Base-by-base conservation (phyloP, 1,140 invertebrate genomes). In the Drosophila navojoa region DNA sequence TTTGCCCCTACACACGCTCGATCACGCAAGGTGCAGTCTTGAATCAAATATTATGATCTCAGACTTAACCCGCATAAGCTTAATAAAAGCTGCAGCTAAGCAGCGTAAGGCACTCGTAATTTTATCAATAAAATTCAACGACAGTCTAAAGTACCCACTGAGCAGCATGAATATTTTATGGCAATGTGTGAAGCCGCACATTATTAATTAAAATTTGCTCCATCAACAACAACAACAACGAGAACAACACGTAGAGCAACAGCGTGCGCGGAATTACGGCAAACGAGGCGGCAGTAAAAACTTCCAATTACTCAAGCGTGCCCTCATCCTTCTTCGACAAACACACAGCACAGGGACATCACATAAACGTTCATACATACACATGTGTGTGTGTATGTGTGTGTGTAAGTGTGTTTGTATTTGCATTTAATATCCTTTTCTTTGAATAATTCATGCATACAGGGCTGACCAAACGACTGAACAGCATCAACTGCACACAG, bases 121-220 rank as follows among this genome's bases (percentile, higher is more conserved):
- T 53, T 61, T 38, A 15, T 10, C 25, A 53, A 53, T 62, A 45
- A 75, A 71, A n/a, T 69, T 69, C 9, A 71, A 29, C 42, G 57
- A 58, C 15, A 40, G 53, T 35, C 59, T 35, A 63, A 79, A 76
- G 75, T 62, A 52, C 63, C 63, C 53, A 64, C 60, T 50, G 50
- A 52, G 68, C 42, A 47, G 19, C 71, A 72, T 86, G 67, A 81
- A 86, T 86, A 76, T 86, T 86, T 86, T 68, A 86, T 81, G 75
- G 66, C 71, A 81, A 73, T 76, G 79, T 80, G 81, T 87, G 82
- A 87, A 77, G 81, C 81, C 81, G 76, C 81, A 86, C 81, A 86
- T 86, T 87, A 86, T 86, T 86, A 84, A 86, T 86, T 86, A 86
- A 86, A 86, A 86, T 86, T 86, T 86, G 79, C 79, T 82, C 67